A percentile compares a stretch with the other conserved stretches of the same genome.
Evolutionary conservation across 2,888 invertebrate species (phyloP).

Genomic region (Drosophila affinis): DNA sequence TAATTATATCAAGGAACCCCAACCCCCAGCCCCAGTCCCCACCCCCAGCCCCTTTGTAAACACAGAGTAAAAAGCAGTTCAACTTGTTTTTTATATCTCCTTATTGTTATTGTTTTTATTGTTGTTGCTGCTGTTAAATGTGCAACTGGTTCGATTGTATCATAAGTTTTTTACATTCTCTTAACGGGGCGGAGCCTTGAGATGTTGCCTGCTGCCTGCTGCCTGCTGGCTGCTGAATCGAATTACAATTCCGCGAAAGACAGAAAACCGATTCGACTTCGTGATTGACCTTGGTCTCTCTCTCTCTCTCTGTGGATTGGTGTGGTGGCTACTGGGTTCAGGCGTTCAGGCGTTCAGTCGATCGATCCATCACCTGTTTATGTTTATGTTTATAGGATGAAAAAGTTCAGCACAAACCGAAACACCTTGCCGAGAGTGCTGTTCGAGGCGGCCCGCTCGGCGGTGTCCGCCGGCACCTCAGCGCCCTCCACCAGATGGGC

Average conservation of each 20-base stretch:
- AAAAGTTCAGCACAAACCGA: slow-evolving; percentile 70
- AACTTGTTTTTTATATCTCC: slow-evolving; percentile 61
- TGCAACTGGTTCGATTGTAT: slow-evolving; percentile 46
- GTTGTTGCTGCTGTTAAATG: slow-evolving; percentile 41
- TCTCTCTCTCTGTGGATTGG: slow-evolving; percentile 1
- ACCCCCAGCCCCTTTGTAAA: too few relatives aligned
- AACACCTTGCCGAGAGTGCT: slow-evolving; percentile 68
- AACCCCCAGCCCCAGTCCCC: background rate
- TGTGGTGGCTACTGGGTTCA: background rate
- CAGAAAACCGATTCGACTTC: slow-evolving; percentile 22
- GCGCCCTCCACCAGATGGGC: slow-evolving; percentile 43
- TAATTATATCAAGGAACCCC: slow-evolving; percentile 23
- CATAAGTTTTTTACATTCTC: slow-evolving; percentile 66
- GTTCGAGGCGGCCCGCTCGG: slow-evolving; percentile 56
- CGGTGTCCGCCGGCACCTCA: slow-evolving; percentile 16
- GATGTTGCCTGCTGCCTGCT: slow-evolving; percentile 20
- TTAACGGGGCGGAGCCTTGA: slow-evolving; percentile 60
- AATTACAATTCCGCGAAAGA: slow-evolving; percentile 67
- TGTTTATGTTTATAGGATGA: slow-evolving; percentile 45
- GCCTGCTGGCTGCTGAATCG: slow-evolving; percentile 36
- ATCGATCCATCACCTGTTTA: slow-evolving; percentile 28
- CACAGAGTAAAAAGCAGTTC: slow-evolving; percentile 60
- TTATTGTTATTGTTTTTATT: slow-evolving; percentile 31
- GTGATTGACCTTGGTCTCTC: slow-evolving; percentile 19
- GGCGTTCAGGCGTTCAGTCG: background rate